Base-by-base conservation (phyloP, 2,113 vertebrate genomes). In the Eonycteris spelaea region DNA sequence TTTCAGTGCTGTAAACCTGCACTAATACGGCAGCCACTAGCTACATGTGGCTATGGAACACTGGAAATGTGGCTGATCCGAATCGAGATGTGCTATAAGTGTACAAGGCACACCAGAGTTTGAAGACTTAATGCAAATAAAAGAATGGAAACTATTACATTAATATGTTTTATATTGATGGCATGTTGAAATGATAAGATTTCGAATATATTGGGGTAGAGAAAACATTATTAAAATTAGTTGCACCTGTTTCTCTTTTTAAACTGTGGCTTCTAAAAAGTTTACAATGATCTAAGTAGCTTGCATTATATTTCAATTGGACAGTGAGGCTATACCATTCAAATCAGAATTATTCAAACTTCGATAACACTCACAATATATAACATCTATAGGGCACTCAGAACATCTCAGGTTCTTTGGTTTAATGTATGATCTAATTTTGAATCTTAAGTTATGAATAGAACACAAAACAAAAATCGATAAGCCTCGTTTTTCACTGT, bases 141-240 rank as follows among this genome's bases (percentile, higher is more conserved):
- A 80, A 92, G 51, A 83, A 35, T 21, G 30, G 45, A 30, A 94
- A 85, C 38, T 8, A 22, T 87, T 61, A 7, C 33, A 70, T 48
- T 79, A 8, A 4, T 93, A 57, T 86, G 92, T 74, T 75, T 63
- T 70, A 71, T 45, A 68, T 61, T 40, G n/a, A 48, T 57, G 89
- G 73, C 43, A 59, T 74, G 35, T 90, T 70, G 55, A 83, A 86
- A 70, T 74, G 70, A 75, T 63, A 93, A 63, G 84, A 28, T 90
- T 96, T 95, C 94, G 35, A 53, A 75, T 67, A n/a, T 59, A 28
- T 9, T 45, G 30, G 35, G n/a, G 80, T 67, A 77, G 53, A 78
- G 63, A 91, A 95, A 95, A 73, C 84, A 21, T 61, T 61, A 77
- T 61, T 61, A 84, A 90, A 77, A 91, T 94, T 55, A 77, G 80